These are phyloP conservation scores for Plumapathes pennacea DNA, from an alignment of 92 coral and sea anemone genomes.

Conservation along the genomic window DNA sequence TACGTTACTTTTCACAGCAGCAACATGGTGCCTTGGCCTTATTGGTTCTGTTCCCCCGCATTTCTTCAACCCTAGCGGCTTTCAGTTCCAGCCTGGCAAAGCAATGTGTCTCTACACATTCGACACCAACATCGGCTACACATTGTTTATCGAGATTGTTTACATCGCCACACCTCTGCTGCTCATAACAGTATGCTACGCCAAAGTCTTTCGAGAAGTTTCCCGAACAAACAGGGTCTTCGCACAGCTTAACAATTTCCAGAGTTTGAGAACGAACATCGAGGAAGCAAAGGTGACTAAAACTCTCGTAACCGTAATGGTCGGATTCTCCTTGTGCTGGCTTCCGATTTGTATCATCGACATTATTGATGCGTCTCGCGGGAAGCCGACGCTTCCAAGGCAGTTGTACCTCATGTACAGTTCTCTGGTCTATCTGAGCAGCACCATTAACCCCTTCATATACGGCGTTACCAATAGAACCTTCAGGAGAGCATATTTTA, in stretches of 20 bases:
- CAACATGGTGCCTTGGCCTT: slow-evolving; percentile 41
- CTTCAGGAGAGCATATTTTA: slow-evolving; percentile 56
- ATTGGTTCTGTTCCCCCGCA: slow-evolving; percentile 60
- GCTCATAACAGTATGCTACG: slow-evolving; percentile 46
- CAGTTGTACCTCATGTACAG: slow-evolving; percentile 56
- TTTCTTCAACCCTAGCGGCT: slow-evolving; percentile 37
- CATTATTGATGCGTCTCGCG: slow-evolving; percentile 52
- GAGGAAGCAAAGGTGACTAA: slow-evolving; percentile 82
- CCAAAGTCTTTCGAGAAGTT: slow-evolving; percentile 50
- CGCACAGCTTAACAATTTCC: slow-evolving; percentile 13
- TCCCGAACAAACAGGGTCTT: slow-evolving; percentile 50
- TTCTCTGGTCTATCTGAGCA: slow-evolving; percentile 59
- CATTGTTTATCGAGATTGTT: slow-evolving; percentile 44
- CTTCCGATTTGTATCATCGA: slow-evolving; percentile 76
- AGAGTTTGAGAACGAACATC: slow-evolving; percentile 62
- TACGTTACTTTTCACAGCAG: slow-evolving; percentile 13
- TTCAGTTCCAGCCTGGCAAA: slow-evolving; percentile 77
- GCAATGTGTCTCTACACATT: slow-evolving; percentile 76
- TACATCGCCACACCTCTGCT: slow-evolving; percentile 40
- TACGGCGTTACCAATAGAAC: slow-evolving; percentile 60
- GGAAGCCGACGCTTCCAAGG: slow-evolving; percentile 44
- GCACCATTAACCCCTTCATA: slow-evolving; percentile 72
- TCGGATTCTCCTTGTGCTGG: slow-evolving; percentile 76
- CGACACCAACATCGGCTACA: slow-evolving; percentile 57
- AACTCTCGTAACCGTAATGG: slow-evolving; percentile 63